These are phyloP conservation scores for Danionella cerebrum DNA, from an alignment of 2,113 vertebrate genomes.

Conservation along the genomic window DNA sequence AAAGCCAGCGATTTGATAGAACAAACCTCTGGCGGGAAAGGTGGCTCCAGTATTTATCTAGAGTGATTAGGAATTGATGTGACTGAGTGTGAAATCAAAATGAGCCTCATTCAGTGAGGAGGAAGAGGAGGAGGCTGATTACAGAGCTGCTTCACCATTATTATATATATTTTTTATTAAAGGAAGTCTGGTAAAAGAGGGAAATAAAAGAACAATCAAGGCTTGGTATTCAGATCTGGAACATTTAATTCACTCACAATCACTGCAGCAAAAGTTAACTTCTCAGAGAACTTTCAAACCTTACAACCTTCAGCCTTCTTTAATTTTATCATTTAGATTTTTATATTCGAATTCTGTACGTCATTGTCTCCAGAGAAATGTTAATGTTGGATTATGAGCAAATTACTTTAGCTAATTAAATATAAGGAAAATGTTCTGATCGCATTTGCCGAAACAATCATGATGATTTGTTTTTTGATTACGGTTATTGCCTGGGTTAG, in stretches of 20 bases:
- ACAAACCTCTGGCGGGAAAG: neutral
- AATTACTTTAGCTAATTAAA: constrained; percentile 11
- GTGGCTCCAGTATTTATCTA: constrained; percentile 30
- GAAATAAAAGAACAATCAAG: constrained; percentile 1
- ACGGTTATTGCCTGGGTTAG: neutral
- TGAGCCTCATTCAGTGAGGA: neutral
- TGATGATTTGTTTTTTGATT: neutral
- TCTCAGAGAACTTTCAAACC: neutral
- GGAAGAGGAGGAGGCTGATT: neutral
- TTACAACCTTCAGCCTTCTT: neutral
- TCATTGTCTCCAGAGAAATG: neutral
- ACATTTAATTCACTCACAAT: neutral
- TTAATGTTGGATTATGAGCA: neutral
- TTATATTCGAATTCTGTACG: neutral
- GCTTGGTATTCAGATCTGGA: neutral
- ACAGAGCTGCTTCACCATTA: constrained; percentile 1
- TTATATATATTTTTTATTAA: neutral
- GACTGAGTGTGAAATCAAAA: constrained; percentile 23
- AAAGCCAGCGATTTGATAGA: constrained; percentile 13
- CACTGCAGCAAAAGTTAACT: neutral
- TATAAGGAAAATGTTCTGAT: neutral
- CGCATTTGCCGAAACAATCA: neutral
- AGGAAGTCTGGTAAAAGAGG: neutral
- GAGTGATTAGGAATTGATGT: constrained; percentile 33
- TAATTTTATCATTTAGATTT: neutral